These are phyloP conservation scores for Sipha flava DNA, from an alignment of 1,140 invertebrate genomes.

Conservation along the genomic window DNA sequence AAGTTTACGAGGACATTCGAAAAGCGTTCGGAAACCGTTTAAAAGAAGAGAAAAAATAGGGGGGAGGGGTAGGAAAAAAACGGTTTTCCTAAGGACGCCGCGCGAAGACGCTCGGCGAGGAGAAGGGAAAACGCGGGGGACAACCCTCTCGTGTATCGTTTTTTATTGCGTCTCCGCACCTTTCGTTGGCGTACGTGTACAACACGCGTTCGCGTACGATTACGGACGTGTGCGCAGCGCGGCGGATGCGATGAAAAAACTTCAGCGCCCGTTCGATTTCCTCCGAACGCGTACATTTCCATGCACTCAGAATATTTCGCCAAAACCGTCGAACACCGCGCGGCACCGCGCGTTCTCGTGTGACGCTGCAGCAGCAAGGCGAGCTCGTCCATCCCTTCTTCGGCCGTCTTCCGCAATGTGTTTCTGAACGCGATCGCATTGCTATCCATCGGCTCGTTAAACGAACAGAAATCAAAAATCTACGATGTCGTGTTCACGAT, in stretches of 20 bases:
- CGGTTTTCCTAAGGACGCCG: neutral
- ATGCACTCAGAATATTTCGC: neutral
- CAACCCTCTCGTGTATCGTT: constrained; percentile 1
- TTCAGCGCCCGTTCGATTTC: neutral
- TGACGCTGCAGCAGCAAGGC: no score
- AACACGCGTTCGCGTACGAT: no score
- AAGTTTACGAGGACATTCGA: constrained; percentile 26
- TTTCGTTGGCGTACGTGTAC: neutral
- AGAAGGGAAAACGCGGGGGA: neutral
- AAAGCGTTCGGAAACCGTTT: constrained; percentile 25
- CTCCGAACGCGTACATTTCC: neutral
- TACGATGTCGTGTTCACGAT: no score
- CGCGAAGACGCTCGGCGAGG: neutral
- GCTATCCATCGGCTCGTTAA: no score
- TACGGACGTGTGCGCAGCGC: neutral
- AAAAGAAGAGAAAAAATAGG: neutral
- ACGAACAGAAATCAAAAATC: no score
- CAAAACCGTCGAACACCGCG: no score
- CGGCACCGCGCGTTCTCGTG: no score
- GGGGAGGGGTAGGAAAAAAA: neutral
- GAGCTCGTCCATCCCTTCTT: no score
- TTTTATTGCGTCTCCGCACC: constrained; percentile 10
- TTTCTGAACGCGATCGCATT: no score
- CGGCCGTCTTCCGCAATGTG: no score
- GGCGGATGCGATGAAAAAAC: neutral